Base-by-base conservation (phyloP, 2,113 vertebrate species). In the Strix aluco region DNA sequence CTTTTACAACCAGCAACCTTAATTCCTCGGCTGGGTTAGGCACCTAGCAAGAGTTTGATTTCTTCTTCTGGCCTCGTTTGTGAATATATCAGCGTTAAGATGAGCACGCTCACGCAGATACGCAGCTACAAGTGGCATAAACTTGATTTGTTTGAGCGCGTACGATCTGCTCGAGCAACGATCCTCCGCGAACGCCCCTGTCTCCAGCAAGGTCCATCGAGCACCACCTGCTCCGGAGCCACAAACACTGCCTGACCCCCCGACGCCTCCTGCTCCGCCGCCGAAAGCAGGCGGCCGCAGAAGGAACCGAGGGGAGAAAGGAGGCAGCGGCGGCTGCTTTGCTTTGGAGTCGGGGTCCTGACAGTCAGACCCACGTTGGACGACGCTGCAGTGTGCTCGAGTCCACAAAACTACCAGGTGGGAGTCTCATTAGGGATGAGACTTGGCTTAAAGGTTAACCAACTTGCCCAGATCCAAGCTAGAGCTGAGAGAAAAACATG, bases 101-200 rank as follows among this genome's bases (percentile, higher is more conserved):
- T 1, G 2, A 38, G 55, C 0, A 5, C 0, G 16, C 11, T 32
- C 47, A 2, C 0, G 36, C 44, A 49, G 46, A 30, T 0, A 2
- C 0, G 1, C 22, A 74, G 69, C 77, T 10, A 4, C n/a, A 9
- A 36, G 66, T 2, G 57, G 65, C 40, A 44, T 0, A 6, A 88
- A 63, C 6, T 2, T 0, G 21, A 47, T 10, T 10, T 8, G 8
- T 14, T 3, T 1, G 9, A 70, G 79, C 34, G 1, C 4, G 5
- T 4, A 11, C 0, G 9, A 71, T 1, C 51, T 25, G 55, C 73
- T 58, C 3, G 3, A 65, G 73, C 30, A 30, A 9, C 1, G 5
- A 8, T 14, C 34, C 44, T 81, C 44, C 46, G 7, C 1, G 1
- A 69, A 44, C 4, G 3, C 49, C 30, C 36, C 79, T 34, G 57